phyloP scores from a whole-genome alignment of 2,888 invertebrate species.

The Tigriopus californicus region DNA sequence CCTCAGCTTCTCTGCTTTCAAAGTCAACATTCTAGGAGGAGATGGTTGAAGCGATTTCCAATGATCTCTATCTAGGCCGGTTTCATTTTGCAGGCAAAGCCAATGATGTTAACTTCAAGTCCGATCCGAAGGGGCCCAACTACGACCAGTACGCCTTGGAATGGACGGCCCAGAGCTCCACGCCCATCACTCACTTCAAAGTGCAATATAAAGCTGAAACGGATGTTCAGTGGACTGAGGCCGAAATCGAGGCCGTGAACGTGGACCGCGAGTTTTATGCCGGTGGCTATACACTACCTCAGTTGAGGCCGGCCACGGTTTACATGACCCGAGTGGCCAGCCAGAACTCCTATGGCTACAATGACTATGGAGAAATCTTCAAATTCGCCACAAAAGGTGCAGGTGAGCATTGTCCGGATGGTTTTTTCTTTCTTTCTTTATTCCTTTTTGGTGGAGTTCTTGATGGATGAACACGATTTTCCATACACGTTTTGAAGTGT shows the following conservation, averaged over 20 bases:
- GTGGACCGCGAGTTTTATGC: conserved; percentile 1
- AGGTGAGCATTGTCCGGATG: conserved; percentile 1
- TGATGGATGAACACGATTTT: background rate
- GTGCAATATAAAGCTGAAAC: background rate
- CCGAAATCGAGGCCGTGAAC: background rate
- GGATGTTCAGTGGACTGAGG: conserved; percentile 3
- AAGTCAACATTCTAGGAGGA: background rate
- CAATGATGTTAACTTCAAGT: background rate
- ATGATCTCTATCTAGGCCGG: background rate
- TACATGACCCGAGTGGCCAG: background rate
- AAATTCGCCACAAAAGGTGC: conserved; percentile 12
- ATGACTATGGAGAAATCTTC: conserved; percentile 7
- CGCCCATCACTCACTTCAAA: conserved; percentile 11
- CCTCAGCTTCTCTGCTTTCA: no score
- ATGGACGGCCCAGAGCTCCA: background rate
- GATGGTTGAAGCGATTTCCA: background rate
- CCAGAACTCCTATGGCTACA: conserved; percentile 8
- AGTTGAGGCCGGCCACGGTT: conserved; percentile 1
- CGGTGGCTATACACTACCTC: background rate
- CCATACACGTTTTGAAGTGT: background rate
- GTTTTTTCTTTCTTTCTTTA: background rate
- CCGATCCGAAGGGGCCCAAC: conserved; percentile 7
- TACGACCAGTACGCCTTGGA: background rate
- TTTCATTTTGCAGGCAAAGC: conserved; percentile 9
- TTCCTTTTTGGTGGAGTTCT: background rate